Percentiles rank a stretch among this genome's conserved stretches.
Conservation (phyloP, 2,888 invertebrate species). For the Rhyacophila evoluta region DNA sequence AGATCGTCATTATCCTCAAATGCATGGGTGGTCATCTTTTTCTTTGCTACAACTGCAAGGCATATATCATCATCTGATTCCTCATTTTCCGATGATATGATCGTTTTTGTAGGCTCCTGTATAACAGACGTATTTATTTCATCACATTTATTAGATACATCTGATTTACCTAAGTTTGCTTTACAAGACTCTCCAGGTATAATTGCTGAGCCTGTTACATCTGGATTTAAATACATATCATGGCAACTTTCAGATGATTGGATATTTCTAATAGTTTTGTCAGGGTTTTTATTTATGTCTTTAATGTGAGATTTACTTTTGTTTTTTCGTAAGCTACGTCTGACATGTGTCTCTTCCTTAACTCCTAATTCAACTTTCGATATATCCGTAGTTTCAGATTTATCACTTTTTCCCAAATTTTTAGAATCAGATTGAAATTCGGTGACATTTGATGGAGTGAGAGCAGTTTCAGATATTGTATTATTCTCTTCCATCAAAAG, state of each 20-base stretch:
- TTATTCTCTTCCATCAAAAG: constrained; percentile 44
- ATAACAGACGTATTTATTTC: neutral
- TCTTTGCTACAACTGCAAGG: constrained; percentile 49
- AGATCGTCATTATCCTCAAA: neutral
- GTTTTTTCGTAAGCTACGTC: constrained; percentile 45
- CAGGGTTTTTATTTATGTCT: constrained; percentile 29
- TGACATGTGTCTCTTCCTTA: constrained; percentile 48
- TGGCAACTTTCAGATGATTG: constrained; percentile 37
- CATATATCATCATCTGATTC: constrained; percentile 52
- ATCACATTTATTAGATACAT: neutral
- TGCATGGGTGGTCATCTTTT: neutral
- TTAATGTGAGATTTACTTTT: constrained; percentile 36
- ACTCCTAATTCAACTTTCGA: constrained; percentile 47
- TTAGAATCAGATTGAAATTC: constrained; percentile 47
- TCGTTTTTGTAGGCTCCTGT: neutral
- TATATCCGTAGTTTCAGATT: constrained; percentile 39
- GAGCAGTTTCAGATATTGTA: constrained; percentile 51
- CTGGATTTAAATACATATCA: constrained; percentile 47
- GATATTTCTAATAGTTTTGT: constrained; percentile 32
- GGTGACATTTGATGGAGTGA: constrained; percentile 50
- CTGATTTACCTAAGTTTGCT: constrained; percentile 44
- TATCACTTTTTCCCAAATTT: constrained; percentile 35
- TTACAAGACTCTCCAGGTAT: constrained; percentile 48
- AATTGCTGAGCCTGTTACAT: constrained; percentile 49
- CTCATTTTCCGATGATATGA: neutral